Percentiles rank a stretch among this genome's conserved stretches.
These are phyloP conservation scores for Xenopus petersii DNA, from an alignment of 2,797 vertebrate genomes.

Conservation along the genomic window DNA sequence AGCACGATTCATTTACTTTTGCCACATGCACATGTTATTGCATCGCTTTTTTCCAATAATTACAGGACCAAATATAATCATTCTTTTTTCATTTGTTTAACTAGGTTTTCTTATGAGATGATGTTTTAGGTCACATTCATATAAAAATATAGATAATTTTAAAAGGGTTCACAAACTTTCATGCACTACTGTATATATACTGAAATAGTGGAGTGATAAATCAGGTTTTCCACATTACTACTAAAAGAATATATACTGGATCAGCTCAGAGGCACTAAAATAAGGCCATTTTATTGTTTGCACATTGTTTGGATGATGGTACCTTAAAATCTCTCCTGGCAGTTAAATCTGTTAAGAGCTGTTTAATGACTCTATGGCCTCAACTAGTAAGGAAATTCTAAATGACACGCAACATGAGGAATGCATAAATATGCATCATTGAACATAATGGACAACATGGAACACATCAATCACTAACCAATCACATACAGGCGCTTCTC, in stretches of 20 bases:
- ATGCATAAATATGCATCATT: slow-evolving; percentile 39
- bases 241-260: background rate
- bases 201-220: no score
- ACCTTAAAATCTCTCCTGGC: slow-evolving; percentile 24
- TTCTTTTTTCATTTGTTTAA: no score
- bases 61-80: no score
- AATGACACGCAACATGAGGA: slow-evolving; percentile 27
- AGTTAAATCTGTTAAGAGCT: slow-evolving; percentile 9
- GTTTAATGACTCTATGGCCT: slow-evolving; percentile 21
- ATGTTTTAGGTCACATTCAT: no score
- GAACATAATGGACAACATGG: slow-evolving; percentile 51
- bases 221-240: slow-evolving; percentile 30
- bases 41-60: no score
- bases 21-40: no score
- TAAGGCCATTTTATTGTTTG: slow-evolving; percentile 17
- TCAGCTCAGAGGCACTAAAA: background rate
- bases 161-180: no score
- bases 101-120: no score
- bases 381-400: slow-evolving; percentile 4
- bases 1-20: no score
- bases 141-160: no score
- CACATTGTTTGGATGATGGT: slow-evolving; percentile 25
- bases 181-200: no score
- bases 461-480: background rate
- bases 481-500: rapidly evolving